phyloP scores from a whole-genome alignment of 2,113 vertebrate species.

The Perca flavescens region DNA sequence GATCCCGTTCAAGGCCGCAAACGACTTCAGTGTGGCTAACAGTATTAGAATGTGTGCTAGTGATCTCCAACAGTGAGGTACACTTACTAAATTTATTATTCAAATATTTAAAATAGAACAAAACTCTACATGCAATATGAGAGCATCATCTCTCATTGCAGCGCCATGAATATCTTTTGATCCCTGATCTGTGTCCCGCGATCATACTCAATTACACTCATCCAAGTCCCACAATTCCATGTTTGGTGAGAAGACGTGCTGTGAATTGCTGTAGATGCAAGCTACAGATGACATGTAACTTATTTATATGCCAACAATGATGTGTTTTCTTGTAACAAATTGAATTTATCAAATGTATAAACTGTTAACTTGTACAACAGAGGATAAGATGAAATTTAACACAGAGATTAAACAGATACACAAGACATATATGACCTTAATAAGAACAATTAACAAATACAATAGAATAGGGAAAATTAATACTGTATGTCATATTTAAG shows the following conservation, averaged over 20 bases:
- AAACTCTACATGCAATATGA: constrained; percentile 64
- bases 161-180: constrained; percentile 50
- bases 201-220: constrained; percentile 48
- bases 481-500: neutral
- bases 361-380: neutral
- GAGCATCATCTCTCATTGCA: constrained; percentile 67
- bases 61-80: constrained; percentile 56
- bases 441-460: neutral
- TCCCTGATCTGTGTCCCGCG: constrained; percentile 52
- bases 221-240: constrained; percentile 17
- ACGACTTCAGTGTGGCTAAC: constrained; percentile 52
- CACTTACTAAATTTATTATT: constrained; percentile 74
- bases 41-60: constrained; percentile 68
- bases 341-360: neutral
- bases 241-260: constrained; percentile 32
- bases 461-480: neutral
- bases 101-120: constrained; percentile 68
- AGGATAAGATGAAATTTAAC: neutral
- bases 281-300: neutral
- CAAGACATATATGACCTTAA: neutral
- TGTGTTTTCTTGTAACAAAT: neutral
- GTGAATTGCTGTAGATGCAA: constrained; percentile 19
- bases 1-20: constrained; percentile 70
- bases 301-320: constrained; percentile 25
- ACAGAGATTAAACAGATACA: neutral